A percentile compares a stretch with the other conserved stretches of the same genome.
phyloP scores from a whole-genome alignment of 2,797 vertebrate genomes.

The Anabas testudineus region DNA sequence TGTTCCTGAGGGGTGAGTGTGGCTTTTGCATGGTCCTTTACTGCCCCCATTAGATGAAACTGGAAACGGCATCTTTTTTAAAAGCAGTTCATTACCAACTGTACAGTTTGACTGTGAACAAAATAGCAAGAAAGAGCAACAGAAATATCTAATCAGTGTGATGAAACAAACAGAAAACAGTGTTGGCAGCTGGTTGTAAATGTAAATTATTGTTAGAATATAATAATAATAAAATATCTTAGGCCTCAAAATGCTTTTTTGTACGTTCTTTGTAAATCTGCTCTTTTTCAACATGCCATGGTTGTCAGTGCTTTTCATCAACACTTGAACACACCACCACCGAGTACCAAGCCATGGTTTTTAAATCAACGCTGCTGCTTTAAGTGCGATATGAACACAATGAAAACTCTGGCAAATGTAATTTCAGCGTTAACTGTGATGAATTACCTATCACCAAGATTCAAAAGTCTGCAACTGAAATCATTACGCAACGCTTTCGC shows the following conservation, averaged over 20 bases:
- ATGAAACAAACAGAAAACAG: too few relatives aligned
- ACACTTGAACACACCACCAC: conserved; percentile 14
- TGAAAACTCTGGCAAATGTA: neutral
- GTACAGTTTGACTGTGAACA: too few relatives aligned
- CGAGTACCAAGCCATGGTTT: conserved; percentile 22
- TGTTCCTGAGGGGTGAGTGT: conserved; percentile 34
- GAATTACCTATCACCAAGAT: neutral
- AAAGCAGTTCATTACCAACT: neutral
- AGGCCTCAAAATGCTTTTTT: too few relatives aligned
- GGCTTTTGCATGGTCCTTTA: conserved; percentile 78
- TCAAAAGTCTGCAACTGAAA: conserved; percentile 7
- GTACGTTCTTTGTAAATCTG: too few relatives aligned
- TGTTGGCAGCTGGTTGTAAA: too few relatives aligned
- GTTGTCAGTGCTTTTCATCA: conserved; percentile 27
- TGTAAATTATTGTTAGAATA: too few relatives aligned
- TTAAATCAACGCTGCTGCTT: conserved; percentile 11
- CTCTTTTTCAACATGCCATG: neutral
- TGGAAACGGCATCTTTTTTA: conserved; percentile 22
- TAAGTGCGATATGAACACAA: conserved; percentile 7
- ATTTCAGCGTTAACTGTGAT: conserved; percentile 12
- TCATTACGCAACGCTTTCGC: neutral
- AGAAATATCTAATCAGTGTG: too few relatives aligned
- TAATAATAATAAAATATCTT: too few relatives aligned
- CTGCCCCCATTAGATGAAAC: conserved; percentile 86
- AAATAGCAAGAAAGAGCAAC: too few relatives aligned